Evolutionary conservation across 2,888 invertebrate species (phyloP), one percentile per base, ranked within the genome.

Genomic region (Amblyjoppa proteus): DNA sequence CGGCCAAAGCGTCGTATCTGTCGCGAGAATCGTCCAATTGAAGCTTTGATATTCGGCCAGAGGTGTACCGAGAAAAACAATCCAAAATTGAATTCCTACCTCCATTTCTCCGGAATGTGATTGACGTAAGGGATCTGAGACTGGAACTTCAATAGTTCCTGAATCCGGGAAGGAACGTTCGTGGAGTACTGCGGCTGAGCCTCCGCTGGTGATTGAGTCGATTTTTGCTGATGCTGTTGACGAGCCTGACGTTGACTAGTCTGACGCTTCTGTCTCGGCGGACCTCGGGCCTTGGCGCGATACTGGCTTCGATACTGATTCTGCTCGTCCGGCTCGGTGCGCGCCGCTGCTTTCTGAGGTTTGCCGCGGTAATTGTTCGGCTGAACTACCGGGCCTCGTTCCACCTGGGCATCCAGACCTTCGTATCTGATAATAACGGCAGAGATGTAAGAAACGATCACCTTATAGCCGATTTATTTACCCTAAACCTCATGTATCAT

Each of bases 1-100:
- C 88, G n/a, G 90, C 86, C n/a, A 87, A 83, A 20, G 82, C 82
- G 75, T 91, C 89, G 83, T 89, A 91, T 80, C 91, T 91, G 76
- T 9, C 83, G 77, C n/a, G 56, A 85, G 51, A 70, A 69, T 25
- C 9, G 3, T 4, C 28, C 6, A 9, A 13, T 58, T 28, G 9
- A 61, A 28, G 16, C 16, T 58, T 28, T 3, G 25, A 58, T 25
- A 7, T 58, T 28, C 3, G 20, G 20, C 20, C 6, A 53, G 20
- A 5, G n/a, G 20, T 53, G 20, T 20, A 5, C 20, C 53, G 20
- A 20, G 3, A 16, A n/a, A 25, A 20, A 56, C 20, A 56, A 3
- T 56, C 7, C 20, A 34, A n/a, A 31, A 64, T 16, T 2, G 7
- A 66, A 9, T 0, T 56, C 25, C 38, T 69, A 89, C 89, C 87